Evolutionary conservation across 2,113 vertebrate genomes (phyloP).

Genomic region (Gymnarchus niloticus): DNA sequence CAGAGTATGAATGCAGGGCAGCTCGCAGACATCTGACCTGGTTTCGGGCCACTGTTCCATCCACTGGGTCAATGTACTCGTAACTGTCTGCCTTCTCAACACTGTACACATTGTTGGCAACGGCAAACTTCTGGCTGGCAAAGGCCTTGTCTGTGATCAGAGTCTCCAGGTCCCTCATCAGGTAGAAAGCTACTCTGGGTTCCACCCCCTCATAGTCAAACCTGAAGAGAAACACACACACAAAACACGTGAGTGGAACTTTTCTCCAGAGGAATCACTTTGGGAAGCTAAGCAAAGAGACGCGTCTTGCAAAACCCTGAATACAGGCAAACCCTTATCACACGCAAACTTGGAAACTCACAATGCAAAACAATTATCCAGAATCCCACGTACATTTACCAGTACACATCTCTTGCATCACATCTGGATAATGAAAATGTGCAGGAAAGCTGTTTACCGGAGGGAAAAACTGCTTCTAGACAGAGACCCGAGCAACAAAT

Average conservation of each 20-base stretch:
- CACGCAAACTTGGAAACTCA: neutral
- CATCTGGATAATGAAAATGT: neutral
- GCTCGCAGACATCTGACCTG: slow-evolving; percentile 69
- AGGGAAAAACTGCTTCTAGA: neutral
- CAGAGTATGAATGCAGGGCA: neutral
- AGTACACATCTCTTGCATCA: neutral
- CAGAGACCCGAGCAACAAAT: neutral
- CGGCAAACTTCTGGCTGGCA: slow-evolving; percentile 88
- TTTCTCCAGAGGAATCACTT: neutral
- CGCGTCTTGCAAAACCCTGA: neutral
- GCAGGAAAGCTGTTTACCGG: neutral
- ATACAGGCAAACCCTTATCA: neutral
- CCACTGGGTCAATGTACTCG: slow-evolving; percentile 94
- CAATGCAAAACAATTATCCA: neutral
- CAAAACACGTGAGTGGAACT: neutral
- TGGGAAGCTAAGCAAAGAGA: neutral
- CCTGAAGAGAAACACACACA: slow-evolving; percentile 53
- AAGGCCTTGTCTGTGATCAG: slow-evolving; percentile 88
- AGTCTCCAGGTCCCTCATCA: slow-evolving; percentile 89
- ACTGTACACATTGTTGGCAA: slow-evolving; percentile 81
- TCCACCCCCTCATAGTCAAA: slow-evolving; percentile 97
- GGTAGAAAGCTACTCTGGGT: slow-evolving; percentile 78
- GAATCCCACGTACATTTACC: neutral
- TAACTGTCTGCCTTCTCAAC: slow-evolving; percentile 92
- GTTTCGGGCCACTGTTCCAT: slow-evolving; percentile 89